These are phyloP conservation scores for Mastacembelus armatus DNA, from an alignment of 2,797 vertebrate genomes.

Conservation along the genomic window DNA sequence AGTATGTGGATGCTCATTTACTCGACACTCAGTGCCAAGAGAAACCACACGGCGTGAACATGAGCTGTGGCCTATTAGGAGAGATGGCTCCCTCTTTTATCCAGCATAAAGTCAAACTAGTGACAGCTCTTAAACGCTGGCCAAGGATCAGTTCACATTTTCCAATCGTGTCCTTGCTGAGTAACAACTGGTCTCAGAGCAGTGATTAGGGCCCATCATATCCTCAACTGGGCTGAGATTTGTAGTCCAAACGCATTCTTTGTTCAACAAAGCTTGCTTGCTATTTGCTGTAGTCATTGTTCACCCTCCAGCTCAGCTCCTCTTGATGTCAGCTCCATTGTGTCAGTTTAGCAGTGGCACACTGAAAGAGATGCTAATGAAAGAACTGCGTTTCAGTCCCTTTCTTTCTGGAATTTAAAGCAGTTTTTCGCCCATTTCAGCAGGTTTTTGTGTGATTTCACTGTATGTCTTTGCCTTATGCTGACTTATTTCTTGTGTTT, in stretches of 20 bases:
- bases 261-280: conserved; percentile 65
- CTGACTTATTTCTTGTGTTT: conserved; percentile 58
- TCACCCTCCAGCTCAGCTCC: conserved; percentile 65
- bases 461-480: conserved; percentile 73
- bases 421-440: conserved; percentile 31
- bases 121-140: conserved; percentile 33
- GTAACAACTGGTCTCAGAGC: conserved; percentile 52
- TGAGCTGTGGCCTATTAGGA: conserved; percentile 64
- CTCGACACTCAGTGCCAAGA: conserved; percentile 79
- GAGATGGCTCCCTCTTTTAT: conserved; percentile 53
- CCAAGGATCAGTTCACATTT: conserved; percentile 48
- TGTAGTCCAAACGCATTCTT: conserved; percentile 37
- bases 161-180: conserved; percentile 17
- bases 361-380: conserved; percentile 57
- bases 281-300: conserved; percentile 60
- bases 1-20: conserved; percentile 61
- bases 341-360: conserved; percentile 63
- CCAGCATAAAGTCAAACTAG: conserved; percentile 56
- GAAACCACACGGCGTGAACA: conserved; percentile 62
- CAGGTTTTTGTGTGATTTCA: conserved; percentile 45
- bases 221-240: conserved; percentile 52
- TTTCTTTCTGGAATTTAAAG: conserved; percentile 27
- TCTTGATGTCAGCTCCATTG: conserved; percentile 68
- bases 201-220: conserved; percentile 48
- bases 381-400: conserved; percentile 36